These are phyloP conservation scores for Notospermus geniculatus DNA, from an alignment of 1,140 invertebrate species.

Conservation along the genomic window DNA sequence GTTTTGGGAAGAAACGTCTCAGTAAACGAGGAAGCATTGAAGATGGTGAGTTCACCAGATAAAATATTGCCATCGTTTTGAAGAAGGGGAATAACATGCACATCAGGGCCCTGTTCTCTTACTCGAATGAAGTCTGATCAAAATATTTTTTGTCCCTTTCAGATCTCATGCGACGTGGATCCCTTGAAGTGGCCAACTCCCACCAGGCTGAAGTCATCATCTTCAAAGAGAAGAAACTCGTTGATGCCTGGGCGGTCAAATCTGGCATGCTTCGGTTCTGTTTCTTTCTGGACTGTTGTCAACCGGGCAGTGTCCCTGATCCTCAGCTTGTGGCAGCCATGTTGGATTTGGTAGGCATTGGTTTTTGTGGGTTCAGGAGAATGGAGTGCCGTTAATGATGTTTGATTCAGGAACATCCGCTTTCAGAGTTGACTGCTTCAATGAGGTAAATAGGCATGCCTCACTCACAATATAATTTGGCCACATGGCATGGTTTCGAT, in stretches of 20 bases:
- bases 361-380: too few relatives aligned
- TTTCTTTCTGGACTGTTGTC: constrained; percentile 84
- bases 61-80: too few relatives aligned
- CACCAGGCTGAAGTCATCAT: constrained; percentile 29
- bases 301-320: constrained; percentile 93
- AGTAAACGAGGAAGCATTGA: constrained; percentile 29
- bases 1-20: constrained; percentile 34
- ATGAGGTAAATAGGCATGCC: too few relatives aligned
- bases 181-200: constrained; percentile 3
- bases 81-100: too few relatives aligned
- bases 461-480: too few relatives aligned
- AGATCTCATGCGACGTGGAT: constrained; percentile 7
- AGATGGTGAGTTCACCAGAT: constrained; percentile 38
- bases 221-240: constrained; percentile 48
- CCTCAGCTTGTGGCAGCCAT: constrained; percentile 91
- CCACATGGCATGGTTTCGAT: too few relatives aligned
- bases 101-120: too few relatives aligned
- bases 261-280: constrained; percentile 55
- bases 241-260: constrained; percentile 50
- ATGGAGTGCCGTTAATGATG: too few relatives aligned
- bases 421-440: too few relatives aligned
- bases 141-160: neutral
- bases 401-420: too few relatives aligned
- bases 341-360: constrained; percentile 89
- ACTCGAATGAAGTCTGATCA: too few relatives aligned